Evolutionary conservation across 2,888 invertebrate species (phyloP).

Genomic region (Hetaerina titia): DNA sequence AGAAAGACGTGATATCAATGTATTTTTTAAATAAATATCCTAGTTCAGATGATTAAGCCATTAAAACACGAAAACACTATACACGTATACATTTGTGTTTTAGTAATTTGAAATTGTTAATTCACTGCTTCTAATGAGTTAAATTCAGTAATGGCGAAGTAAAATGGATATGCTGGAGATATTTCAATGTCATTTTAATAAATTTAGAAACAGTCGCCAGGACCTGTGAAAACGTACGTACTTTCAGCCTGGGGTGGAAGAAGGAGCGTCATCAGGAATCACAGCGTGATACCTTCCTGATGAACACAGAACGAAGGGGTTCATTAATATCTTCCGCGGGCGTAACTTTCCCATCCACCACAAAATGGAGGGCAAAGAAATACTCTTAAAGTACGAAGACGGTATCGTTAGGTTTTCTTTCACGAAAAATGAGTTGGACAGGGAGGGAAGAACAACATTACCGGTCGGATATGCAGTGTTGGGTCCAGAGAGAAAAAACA

Average conservation of each 20-base stretch:
- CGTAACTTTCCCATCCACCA: neutral
- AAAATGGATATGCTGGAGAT: no score
- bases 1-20: no score
- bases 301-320: neutral
- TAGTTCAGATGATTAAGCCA: no score
- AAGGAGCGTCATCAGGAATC: neutral
- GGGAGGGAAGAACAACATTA: neutral
- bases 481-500: neutral
- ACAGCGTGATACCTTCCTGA: neutral
- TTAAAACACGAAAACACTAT: no score
- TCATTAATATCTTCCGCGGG: constrained; percentile 3
- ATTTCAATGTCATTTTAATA: no score
- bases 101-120: no score
- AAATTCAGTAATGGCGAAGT: no score
- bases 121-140: no score
- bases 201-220: no score
- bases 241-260: neutral
- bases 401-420: neutral
- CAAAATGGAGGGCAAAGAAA: neutral
- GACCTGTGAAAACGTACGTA: no score
- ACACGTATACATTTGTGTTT: no score
- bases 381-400: neutral
- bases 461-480: neutral
- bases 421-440: neutral
- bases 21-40: no score